phyloP scores from a whole-genome alignment of 1,140 invertebrate species.

The Parapsyche elsis region DNA sequence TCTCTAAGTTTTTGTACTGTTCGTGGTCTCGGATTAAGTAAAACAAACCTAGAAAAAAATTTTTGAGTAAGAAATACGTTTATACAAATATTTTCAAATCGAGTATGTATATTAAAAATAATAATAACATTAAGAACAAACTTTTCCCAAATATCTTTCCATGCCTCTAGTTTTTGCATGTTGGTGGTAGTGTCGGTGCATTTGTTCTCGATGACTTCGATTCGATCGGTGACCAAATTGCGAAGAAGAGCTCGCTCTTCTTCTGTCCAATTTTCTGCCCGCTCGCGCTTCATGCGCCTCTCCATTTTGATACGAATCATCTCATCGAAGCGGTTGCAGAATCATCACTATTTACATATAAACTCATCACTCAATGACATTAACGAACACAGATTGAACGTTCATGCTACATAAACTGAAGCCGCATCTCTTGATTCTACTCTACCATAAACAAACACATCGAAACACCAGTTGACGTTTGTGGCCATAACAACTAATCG shows the following conservation, averaged over 20 bases:
- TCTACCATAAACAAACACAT: too few species aligned
- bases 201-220: conserved; percentile 52
- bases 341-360: background rate
- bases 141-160: conserved; percentile 54
- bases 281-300: conserved; percentile 47
- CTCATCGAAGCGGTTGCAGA: background rate
- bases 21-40: conserved; percentile 50
- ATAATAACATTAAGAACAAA: conserved; percentile 17
- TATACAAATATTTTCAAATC: background rate
- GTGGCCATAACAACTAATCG: background rate
- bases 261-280: conserved; percentile 52
- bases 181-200: conserved; percentile 51
- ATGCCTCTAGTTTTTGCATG: conserved; percentile 53
- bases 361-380: conserved; percentile 3
- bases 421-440: background rate
- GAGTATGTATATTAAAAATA: background rate
- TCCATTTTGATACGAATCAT: conserved; percentile 54
- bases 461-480: background rate
- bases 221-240: conserved; percentile 44
- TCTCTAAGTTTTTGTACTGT: conserved; percentile 55
- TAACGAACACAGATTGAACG: too few species aligned
- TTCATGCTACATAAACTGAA: background rate
- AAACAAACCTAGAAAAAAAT: conserved; percentile 47
- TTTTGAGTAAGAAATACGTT: background rate
- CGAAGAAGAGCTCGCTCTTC: conserved; percentile 49